Conservation (phyloP, 2,113 vertebrate species). For the Rhabdomys dilectus region DNA sequence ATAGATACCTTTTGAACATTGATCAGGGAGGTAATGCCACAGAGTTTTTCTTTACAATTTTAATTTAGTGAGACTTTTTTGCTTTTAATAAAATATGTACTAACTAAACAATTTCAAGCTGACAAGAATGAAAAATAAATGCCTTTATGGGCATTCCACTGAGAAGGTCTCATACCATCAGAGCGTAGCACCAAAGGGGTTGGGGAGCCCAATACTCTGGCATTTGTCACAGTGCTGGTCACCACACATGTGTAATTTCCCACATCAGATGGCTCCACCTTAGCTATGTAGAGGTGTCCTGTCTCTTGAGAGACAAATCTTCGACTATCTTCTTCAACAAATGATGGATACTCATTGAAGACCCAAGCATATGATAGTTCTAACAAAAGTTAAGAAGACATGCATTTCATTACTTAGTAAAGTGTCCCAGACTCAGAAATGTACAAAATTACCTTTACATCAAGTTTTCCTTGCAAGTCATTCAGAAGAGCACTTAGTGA, state of each 20-base stretch:
- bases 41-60: background rate
- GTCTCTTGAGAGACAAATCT: constrained; percentile 97
- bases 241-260: constrained; percentile 97
- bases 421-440: background rate
- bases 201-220: constrained; percentile 92
- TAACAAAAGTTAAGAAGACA: constrained; percentile 75
- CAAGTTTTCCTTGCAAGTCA: background rate
- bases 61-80: background rate
- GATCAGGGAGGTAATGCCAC: background rate
- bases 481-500: background rate
- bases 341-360: constrained; percentile 95
- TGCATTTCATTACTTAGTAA: background rate
- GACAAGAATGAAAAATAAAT: background rate
- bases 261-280: constrained; percentile 95
- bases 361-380: constrained; percentile 95
- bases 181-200: constrained; percentile 94
- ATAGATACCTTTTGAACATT: no score
- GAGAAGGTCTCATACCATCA: constrained; percentile 89
- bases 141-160: background rate
- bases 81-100: background rate
- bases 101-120: background rate
- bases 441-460: background rate
- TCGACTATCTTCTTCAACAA: constrained; percentile 94
- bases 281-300: constrained; percentile 96
- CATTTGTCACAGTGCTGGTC: constrained; percentile 89